phyloP scores from a whole-genome alignment of 2,888 invertebrate species.

The Pardosa pseudoannulata region DNA sequence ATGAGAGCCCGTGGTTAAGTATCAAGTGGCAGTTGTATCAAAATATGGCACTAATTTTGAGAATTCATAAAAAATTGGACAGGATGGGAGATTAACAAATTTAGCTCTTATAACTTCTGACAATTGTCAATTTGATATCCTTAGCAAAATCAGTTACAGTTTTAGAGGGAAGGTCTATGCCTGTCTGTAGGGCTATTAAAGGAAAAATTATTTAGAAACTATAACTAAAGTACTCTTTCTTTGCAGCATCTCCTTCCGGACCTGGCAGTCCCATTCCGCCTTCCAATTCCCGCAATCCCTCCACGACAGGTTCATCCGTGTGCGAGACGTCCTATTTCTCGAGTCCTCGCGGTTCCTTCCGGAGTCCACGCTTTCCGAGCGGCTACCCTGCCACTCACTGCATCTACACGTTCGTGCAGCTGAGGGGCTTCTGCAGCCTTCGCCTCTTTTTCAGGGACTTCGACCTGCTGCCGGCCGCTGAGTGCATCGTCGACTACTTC shows the following conservation, averaged over 20 bases:
- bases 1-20: too few species aligned
- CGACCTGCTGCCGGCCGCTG: slow-evolving; percentile 69
- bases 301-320: neutral
- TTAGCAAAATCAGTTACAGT: too few species aligned
- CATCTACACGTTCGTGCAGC: slow-evolving; percentile 55
- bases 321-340: slow-evolving; percentile 54
- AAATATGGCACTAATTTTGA: too few species aligned
- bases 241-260: neutral
- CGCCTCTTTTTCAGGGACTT: slow-evolving; percentile 74
- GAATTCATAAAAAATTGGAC: too few species aligned
- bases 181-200: too few species aligned
- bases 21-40: too few species aligned
- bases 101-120: too few species aligned
- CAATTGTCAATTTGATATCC: too few species aligned
- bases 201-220: too few species aligned
- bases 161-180: too few species aligned
- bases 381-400: slow-evolving; percentile 55
- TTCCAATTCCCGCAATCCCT: neutral
- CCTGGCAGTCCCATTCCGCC: slow-evolving; percentile 2
- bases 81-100: too few species aligned
- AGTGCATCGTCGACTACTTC: slow-evolving; percentile 74
- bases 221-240: too few species aligned
- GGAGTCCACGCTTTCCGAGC: slow-evolving; percentile 20
- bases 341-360: slow-evolving; percentile 20
- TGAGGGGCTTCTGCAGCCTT: slow-evolving; percentile 71